phyloP scores from a whole-genome alignment of 2,797 vertebrate genomes.

The Acridotheres tristis region DNA sequence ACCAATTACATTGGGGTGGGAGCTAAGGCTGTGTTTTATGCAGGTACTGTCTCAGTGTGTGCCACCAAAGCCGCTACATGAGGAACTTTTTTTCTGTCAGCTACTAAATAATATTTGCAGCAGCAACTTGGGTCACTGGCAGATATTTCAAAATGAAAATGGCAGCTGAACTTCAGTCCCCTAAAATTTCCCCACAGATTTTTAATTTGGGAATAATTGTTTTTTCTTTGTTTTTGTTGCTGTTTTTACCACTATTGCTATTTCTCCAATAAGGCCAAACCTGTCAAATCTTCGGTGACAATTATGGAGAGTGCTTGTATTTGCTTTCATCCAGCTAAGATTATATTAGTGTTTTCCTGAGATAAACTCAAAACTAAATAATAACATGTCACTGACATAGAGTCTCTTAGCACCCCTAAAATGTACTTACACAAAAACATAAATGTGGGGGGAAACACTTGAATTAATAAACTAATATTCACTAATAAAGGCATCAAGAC shows the following conservation, averaged over 20 bases:
- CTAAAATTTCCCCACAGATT: not conserved
- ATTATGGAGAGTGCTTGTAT: not conserved
- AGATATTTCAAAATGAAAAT: not conserved
- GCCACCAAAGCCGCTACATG: not conserved
- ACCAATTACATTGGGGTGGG: not conserved
- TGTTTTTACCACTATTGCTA: not conserved
- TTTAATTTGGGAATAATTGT: not conserved
- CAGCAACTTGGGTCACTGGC: not conserved
- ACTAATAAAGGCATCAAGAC: not conserved
- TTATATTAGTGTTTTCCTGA: not conserved
- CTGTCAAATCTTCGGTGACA: not conserved
- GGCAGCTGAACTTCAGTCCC: not conserved
- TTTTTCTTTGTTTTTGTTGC: not conserved
- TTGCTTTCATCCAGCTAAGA: not conserved
- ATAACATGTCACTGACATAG: not conserved
- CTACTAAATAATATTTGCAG: not conserved
- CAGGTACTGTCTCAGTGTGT: rapidly evolving
- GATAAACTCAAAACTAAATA: not conserved
- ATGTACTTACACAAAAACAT: not conserved
- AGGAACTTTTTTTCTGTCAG: not conserved
- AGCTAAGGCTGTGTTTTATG: not conserved
- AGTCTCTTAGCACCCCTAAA: not conserved
- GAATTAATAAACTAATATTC: not conserved
- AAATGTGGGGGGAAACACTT: not conserved
- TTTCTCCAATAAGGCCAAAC: not conserved